Conservation (phyloP, 2,888 invertebrate species). For the Entomobrya proxima region DNA sequence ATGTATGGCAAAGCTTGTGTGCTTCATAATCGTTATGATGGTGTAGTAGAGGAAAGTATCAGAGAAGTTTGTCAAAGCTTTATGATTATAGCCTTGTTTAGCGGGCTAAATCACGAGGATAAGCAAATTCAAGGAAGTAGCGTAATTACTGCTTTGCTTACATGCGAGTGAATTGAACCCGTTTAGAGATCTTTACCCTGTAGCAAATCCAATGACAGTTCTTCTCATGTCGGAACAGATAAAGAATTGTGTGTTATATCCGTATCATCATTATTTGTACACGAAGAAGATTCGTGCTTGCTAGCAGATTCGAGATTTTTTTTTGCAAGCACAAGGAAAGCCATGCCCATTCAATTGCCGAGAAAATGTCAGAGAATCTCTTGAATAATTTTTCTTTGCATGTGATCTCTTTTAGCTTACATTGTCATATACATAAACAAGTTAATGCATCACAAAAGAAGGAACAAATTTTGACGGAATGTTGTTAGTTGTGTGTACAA, state of each 20-base stretch:
- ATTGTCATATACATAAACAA: slow-evolving; percentile 27
- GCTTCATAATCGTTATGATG: not conserved
- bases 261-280: not conserved
- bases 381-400: not conserved
- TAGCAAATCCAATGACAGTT: slow-evolving; percentile 1
- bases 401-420: not conserved
- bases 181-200: slow-evolving; percentile 61
- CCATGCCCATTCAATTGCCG: slow-evolving; percentile 41
- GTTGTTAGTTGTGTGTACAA: not conserved
- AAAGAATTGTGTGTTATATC: slow-evolving; percentile 7
- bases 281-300: not conserved
- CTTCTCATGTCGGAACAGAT: not conserved
- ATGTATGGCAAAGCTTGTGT: not conserved
- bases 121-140: not conserved
- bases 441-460: slow-evolving; percentile 23
- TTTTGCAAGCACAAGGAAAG: not conserved
- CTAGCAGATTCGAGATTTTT: not conserved
- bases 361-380: slow-evolving; percentile 23
- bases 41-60: not conserved
- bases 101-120: slow-evolving; percentile 31
- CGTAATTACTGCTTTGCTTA: not conserved
- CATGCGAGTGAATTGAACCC: slow-evolving; percentile 54
- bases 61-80: slow-evolving; percentile 20
- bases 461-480: slow-evolving; percentile 56
- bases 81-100: not conserved